These are phyloP conservation scores for Otus sunia DNA, from an alignment of 2,113 vertebrate species.

Conservation along the genomic window DNA sequence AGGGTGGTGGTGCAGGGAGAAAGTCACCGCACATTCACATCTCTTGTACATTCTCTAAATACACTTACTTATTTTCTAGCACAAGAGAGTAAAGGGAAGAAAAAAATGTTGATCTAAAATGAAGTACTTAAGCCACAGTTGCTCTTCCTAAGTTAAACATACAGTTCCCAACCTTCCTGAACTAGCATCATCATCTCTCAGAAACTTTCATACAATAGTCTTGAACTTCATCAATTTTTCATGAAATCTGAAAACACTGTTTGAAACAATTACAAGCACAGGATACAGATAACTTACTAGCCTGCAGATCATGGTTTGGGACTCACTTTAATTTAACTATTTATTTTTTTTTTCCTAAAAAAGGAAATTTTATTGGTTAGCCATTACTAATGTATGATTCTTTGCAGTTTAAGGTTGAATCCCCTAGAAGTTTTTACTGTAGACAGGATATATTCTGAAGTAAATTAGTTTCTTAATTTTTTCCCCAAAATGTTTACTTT, in stretches of 20 bases:
- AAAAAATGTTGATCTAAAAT: rapidly evolving
- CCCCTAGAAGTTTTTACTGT: not conserved
- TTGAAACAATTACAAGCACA: not conserved
- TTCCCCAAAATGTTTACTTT: not conserved
- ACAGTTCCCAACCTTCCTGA: not conserved
- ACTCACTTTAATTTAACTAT: not conserved
- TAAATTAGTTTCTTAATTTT: not conserved
- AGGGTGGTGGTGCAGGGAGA: not conserved
- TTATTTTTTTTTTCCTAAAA: not conserved
- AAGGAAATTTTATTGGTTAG: not conserved
- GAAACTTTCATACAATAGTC: not conserved
- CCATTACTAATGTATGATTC: not conserved
- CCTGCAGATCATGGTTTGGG: not conserved
- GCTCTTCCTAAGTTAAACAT: not conserved
- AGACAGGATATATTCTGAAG: not conserved
- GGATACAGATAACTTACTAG: not conserved
- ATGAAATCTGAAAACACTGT: not conserved
- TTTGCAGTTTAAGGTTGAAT: not conserved
- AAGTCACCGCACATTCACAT: not conserved
- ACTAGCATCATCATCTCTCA: not conserved
- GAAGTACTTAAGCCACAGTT: not conserved
- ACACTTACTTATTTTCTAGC: not conserved
- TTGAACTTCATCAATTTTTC: not conserved
- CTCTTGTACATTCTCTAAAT: rapidly evolving
- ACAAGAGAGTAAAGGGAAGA: not conserved